Evolutionary conservation across 2,797 vertebrate genomes (phyloP), one percentile per base, ranked within the genome.

Genomic region (Linurgus olivaceus): DNA sequence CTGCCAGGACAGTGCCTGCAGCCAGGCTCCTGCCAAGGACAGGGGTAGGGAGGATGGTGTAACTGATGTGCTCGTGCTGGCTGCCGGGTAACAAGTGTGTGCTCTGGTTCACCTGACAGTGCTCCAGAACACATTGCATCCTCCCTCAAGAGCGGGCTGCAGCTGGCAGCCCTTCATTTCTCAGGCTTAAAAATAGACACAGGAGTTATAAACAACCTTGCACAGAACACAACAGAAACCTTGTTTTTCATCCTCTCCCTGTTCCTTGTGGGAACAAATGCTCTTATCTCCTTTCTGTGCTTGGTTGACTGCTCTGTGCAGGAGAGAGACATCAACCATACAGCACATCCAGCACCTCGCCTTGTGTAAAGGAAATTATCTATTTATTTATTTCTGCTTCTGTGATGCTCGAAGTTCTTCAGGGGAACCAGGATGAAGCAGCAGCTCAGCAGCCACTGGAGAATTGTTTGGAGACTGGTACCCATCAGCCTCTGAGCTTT

Each of bases 181-280:
- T 88, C 74, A n/a, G 74, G 55, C 90, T 88, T 96, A 96, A 91
- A 97, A 96, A 95, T 95, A 96, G 89, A 42, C 66, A 24, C 61
- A 70, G 74, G 79, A 78, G 52, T 67, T 78, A 72, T 47, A 93
- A 96, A 90, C 61, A 94, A 67, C 75, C 74, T 72, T 86, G 59
- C 68, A 61, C 2, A 4, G 61, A 93, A 82, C 82, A 65, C 11
- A 73, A 44, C 47, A 80, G 70, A 61, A 75, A 85, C 44, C 61
- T 52, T 86, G 68, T 65, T 94, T 95, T 85, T 82, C 89, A 31
- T 80, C 57, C 85, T 71, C 10, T 62, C 75, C 2, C 1, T 14
- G 40, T 8, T 67, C 47, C 87, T 87, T 10, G 6, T 67, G 75
- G 85, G 78, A 91, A 47, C 3, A 68, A 82, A 55, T 0, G 38